These are phyloP conservation scores for Caenorhabditis sp. DNA, from an alignment of 2,888 invertebrate genomes.

Conservation along the genomic window DNA sequence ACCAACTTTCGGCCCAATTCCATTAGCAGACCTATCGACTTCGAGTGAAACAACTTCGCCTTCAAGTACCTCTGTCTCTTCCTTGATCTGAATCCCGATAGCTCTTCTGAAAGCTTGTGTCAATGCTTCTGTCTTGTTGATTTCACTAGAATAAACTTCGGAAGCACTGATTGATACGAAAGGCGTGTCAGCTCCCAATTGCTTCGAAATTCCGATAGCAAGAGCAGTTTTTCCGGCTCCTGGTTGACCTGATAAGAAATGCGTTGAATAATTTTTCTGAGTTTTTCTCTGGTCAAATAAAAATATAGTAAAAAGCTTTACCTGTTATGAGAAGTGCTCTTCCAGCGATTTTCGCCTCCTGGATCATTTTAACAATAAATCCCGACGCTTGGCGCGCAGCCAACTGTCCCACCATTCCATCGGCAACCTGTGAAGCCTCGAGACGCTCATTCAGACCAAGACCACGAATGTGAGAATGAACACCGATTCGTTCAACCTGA, in stretches of 20 bases:
- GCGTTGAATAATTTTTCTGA: too few species aligned
- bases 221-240: constrained; percentile 98
- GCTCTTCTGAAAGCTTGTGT: constrained; percentile 92
- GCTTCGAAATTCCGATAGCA: constrained; percentile 80
- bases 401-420: constrained; percentile 75
- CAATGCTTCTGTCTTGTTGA: constrained; percentile 98
- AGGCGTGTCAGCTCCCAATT: constrained; percentile 81
- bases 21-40: constrained; percentile 91
- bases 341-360: constrained; percentile 96
- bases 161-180: constrained; percentile 98
- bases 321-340: constrained; percentile 92
- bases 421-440: constrained; percentile 83
- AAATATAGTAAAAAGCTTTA: too few species aligned
- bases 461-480: constrained; percentile 97
- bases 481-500: constrained; percentile 75
- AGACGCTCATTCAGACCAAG: constrained; percentile 85
- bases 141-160: constrained; percentile 96
- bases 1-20: constrained; percentile 74
- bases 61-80: constrained; percentile 80
- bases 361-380: constrained; percentile 94
- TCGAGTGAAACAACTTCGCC: constrained; percentile 98
- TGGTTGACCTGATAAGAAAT: constrained; percentile 79
- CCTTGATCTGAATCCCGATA: constrained; percentile 93
- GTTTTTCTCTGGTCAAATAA: neutral
- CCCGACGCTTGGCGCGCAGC: constrained; percentile 93